Base-by-base conservation (phyloP, 2,888 invertebrate species). In the Aricia artaxerxes region DNA sequence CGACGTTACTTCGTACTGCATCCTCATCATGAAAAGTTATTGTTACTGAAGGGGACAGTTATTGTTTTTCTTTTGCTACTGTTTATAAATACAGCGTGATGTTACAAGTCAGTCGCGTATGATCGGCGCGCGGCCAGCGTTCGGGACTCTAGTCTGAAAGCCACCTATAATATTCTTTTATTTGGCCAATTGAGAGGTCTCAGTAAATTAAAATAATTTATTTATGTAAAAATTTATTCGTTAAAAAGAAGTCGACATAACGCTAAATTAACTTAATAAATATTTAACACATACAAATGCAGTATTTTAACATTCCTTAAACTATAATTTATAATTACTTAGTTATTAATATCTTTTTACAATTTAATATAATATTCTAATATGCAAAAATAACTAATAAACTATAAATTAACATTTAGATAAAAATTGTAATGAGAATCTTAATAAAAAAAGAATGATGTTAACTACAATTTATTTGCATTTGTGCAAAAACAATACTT, bases 371-470 rank as follows among this genome's bases (percentile, higher is more conserved):
- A 38, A 2, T 69, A 4, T 38, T 24, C 5, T 13, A 69, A 35
- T 69, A 38, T 16, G 38, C 35, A 69, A 38, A 1, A 13, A 4
- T 13, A 35, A 69, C 61, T 61, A 61, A 1, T 61, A 61, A 61
- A 61, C 24, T 64, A 64, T 64, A 11, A 9, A 64, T 35, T 31
- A 64, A 64, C 4, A 7, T 24, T 31, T 11, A 9, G 0, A 49
- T 35, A 64, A 64, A 64, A 64, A 64, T n/a, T 35, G 4, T 13
- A 69, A 38, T 69, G 69, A 69, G 69, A 69, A 69, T 69, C 69
- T 38, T 69, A 69, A 31, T 11, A 35, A 35, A 38, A 69, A 4
- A 57, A 57, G 1, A 1, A 57, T 57, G 16, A 16, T 57, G 4
- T 4, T 57, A 57, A 57, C 4, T 16, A 16, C 13, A 4, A 57